Evolutionary conservation across 37 sponge, comb jelly and placozoan genomes (phyloP).

Genomic region (Haliclona indistincta): DNA sequence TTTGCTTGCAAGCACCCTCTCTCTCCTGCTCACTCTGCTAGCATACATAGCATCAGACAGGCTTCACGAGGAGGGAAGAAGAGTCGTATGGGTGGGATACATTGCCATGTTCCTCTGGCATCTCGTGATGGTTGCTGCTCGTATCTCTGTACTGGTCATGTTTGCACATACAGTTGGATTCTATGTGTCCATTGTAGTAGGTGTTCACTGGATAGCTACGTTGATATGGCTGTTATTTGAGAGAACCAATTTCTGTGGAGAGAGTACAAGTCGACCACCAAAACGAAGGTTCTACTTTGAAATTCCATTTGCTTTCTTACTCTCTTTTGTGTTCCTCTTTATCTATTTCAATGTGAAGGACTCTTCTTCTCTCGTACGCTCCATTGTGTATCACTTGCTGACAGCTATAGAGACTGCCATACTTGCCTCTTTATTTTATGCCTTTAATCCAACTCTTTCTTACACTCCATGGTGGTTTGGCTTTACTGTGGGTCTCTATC

Average conservation of each 20-base stretch:
- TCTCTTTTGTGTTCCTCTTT: conserved; percentile 37
- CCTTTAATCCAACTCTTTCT: background rate
- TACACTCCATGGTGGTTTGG: conserved; percentile 19
- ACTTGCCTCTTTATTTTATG: conserved; percentile 46
- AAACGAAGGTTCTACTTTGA: conserved; percentile 30
- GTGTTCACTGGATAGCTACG: conserved; percentile 55
- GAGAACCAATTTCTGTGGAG: conserved; percentile 36
- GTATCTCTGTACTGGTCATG: conserved; percentile 45
- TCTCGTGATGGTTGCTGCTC: conserved; percentile 32
- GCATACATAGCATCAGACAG: conserved; percentile 31
- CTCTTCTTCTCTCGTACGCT: background rate
- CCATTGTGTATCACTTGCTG: conserved; percentile 44
- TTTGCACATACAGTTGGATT: conserved; percentile 41
- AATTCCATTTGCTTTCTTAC: conserved; percentile 35
- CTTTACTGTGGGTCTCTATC: conserved; percentile 31
- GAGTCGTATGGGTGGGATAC: conserved; percentile 31
- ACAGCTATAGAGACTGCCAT: conserved; percentile 58
- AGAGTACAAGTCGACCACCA: background rate
- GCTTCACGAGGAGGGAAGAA: conserved; percentile 21
- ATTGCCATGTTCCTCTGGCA: conserved; percentile 44
- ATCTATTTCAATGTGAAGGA: conserved; percentile 45
- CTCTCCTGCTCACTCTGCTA: conserved; percentile 31
- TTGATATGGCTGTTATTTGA: conserved; percentile 32
- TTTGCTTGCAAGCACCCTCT: conserved; percentile 7
- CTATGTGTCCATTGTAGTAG: conserved; percentile 49